Base-by-base conservation (phyloP, 2,888 invertebrate genomes). In the Zonitis immaculata region DNA sequence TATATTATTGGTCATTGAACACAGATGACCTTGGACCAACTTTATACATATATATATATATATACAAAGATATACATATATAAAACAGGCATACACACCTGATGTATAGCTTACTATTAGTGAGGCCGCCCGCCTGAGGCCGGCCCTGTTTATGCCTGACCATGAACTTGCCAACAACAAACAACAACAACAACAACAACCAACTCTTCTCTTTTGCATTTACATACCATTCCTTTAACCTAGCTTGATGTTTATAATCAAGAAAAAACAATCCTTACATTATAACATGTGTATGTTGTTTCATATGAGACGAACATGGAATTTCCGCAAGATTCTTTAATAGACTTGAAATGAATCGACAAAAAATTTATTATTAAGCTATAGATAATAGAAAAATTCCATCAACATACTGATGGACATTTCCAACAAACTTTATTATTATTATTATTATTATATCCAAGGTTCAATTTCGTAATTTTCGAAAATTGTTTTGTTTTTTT, bases 1-100 rank as follows among this genome's bases (percentile, higher is more conserved):
- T 32, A 48, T 85, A 59, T 48, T 32, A 48, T 63, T 63, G 65
- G 65, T 65, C 68, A 69, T 69, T 67, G 69, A 70, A 70, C 70
- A 70, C 62, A 53, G 58, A 52, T 69, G 70, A 70, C 69, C 70
- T 71, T 67, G 67, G 61, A 60, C 62, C 53, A 47, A 7, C 35
- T n/a, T n/a, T n/a, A 35, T 8, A 27, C 27, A 35, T 14, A 18
- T 16, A 35, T 9, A 35, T 9, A 35, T 27, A 2, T 27, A 27
- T 6, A 27, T 27, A 27, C 9, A 27, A 9, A n/a, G 2, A 9
- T 8, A 27, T 4, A 30, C 12, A n/a, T 6, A 12, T 5, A 30
- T 5, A 30, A n/a, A n/a, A 12, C 30, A 12, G n/a, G n/a, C 30
- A 30, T 11, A 18, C 35, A 58, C 60, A 64, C 62, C 61, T 63